Evolutionary conservation across 2,888 invertebrate genomes (phyloP), one percentile per base, ranked within the genome.

Genomic region (Drosophila mettleri): DNA sequence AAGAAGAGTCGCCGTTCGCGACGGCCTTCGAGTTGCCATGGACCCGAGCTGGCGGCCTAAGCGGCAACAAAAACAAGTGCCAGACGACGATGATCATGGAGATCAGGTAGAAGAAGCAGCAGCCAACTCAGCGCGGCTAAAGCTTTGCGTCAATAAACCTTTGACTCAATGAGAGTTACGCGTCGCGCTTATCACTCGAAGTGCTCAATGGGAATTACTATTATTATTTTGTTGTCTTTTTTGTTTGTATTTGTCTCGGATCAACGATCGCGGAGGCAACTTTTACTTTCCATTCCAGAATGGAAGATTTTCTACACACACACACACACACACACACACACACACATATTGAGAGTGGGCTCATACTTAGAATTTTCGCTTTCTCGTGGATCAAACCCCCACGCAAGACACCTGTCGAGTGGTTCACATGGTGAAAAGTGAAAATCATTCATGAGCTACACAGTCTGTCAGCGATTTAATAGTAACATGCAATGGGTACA

Each of bases 271-370:
- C 72, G 74, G 41, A 69, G 68, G 66, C 80, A 80, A 80, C 88
- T 85, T 85, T 85, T 85, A 88, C 85, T 85, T 85, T 85, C 58
- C 69, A 78, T 82, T 70, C 72, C 78, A 82, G 88, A 85, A 87
- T 76, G 68, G 68, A 46, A 68, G 10, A 31, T 41, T 59, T 55
- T 57, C 58, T 57, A 45, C 38, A 61, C 53, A 46, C 48, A 41
- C n/a, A 63, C 59, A 65, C 81, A 81, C 74, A 59, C 49, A 43
- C 45, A 39, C 36, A 24, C 67, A 75, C 18, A 38, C 1, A 3
- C 16, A 8, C 8, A 14, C 22, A 7, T 20, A 7, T 1, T 18
- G 18, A 46, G 61, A 59, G 67, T 69, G 80, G 76, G 63, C 36
- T 33, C 16, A 41, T 72, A 83, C 83, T 67, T 70, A 86, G 83